phyloP scores from a whole-genome alignment of 2,113 vertebrate genomes.

The Athene noctua region DNA sequence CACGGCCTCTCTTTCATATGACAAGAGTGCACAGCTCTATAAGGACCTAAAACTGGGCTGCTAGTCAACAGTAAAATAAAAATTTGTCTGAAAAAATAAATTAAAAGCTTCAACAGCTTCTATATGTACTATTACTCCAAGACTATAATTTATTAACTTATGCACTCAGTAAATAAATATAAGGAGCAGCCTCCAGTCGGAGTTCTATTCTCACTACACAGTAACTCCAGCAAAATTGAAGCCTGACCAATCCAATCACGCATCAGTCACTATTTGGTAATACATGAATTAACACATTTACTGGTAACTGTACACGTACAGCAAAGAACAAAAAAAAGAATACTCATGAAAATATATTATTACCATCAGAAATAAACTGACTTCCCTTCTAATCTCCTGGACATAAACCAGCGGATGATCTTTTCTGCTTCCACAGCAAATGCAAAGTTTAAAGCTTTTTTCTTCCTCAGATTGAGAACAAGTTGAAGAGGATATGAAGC shows the following conservation, averaged over 20 bases:
- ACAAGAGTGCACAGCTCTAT: not conserved
- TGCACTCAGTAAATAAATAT: not conserved
- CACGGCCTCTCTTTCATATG: not conserved
- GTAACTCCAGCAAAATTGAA: not conserved
- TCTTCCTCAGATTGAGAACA: not conserved
- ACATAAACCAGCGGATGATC: not conserved
- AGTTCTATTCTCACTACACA: not conserved
- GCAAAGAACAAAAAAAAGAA: not conserved
- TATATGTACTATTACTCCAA: not conserved
- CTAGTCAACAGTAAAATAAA: not conserved
- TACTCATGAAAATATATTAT: not conserved
- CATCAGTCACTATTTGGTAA: not conserved
- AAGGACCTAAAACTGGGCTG: not conserved
- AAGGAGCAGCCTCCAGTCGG: not conserved
- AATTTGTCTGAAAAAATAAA: not conserved
- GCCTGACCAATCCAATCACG: not conserved
- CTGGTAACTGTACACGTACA: not conserved
- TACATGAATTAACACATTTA: not conserved
- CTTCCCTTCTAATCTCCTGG: not conserved
- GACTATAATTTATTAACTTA: not conserved
- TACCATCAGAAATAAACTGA: not conserved
- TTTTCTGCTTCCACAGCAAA: not conserved
- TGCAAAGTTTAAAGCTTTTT: not conserved
- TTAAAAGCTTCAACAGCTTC: not conserved
- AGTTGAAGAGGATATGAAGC: not conserved